phyloP scores from a whole-genome alignment of 2,113 vertebrate genomes.

The Leucopsar rothschildi region DNA sequence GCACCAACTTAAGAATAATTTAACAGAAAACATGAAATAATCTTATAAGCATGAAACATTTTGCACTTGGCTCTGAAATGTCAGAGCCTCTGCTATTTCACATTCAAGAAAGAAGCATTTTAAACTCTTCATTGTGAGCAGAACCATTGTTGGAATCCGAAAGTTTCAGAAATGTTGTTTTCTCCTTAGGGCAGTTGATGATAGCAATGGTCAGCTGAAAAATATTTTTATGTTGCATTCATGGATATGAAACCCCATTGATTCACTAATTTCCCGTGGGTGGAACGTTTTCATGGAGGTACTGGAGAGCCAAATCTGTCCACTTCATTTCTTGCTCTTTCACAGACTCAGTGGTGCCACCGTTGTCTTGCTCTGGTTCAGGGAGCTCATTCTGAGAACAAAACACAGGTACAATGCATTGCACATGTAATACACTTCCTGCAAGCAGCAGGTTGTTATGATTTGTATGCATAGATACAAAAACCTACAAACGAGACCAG shows the following conservation, averaged over 20 bases:
- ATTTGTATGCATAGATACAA: not conserved
- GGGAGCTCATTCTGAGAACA: slow-evolving; percentile 90
- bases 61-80: not conserved
- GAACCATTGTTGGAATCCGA: not conserved
- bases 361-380: slow-evolving; percentile 97
- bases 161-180: not conserved
- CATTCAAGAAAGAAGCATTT: not conserved
- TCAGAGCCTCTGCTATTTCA: not conserved
- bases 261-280: slow-evolving; percentile 74
- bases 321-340: slow-evolving; percentile 99
- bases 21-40: not conserved
- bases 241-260: not conserved
- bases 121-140: not conserved
- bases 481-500: not conserved
- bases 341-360: slow-evolving; percentile 93
- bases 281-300: slow-evolving; percentile 92
- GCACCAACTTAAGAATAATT: not conserved
- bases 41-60: not conserved
- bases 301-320: slow-evolving; percentile 93
- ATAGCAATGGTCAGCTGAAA: not conserved
- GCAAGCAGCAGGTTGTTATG: not conserved
- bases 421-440: not conserved
- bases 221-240: not conserved
- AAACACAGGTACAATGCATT: not conserved
- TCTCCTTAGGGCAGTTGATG: not conserved